phyloP scores from a whole-genome alignment of 2,113 vertebrate species.

The Pseudopodoces humilis region DNA sequence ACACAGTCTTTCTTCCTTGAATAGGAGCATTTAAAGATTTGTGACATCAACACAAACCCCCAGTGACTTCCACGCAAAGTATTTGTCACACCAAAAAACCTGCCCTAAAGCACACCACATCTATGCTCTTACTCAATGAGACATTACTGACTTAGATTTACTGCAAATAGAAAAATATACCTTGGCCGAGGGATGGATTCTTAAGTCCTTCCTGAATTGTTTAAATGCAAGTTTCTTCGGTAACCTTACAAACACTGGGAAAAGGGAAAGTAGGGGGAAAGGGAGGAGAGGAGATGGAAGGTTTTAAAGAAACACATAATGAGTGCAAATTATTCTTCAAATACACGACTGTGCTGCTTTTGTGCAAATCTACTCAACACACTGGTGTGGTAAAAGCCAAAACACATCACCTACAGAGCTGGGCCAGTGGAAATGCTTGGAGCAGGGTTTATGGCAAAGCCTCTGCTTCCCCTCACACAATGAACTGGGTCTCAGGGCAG shows the following conservation, averaged over 20 bases:
- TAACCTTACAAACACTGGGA: constrained; percentile 63
- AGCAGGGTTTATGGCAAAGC: background rate
- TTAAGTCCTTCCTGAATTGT: constrained; percentile 55
- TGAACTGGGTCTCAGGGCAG: background rate
- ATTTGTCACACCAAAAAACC: background rate
- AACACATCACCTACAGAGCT: background rate
- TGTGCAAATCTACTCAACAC: background rate
- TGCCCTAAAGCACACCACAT: background rate
- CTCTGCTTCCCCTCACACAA: background rate
- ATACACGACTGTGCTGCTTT: background rate
- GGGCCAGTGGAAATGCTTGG: constrained; percentile 38
- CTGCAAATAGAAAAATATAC: constrained; percentile 54
- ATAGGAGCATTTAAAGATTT: background rate
- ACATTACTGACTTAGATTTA: background rate
- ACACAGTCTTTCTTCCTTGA: background rate
- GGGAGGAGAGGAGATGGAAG: constrained; percentile 44
- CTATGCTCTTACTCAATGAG: background rate
- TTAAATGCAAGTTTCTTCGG: constrained; percentile 67
- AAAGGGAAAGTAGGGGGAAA: background rate
- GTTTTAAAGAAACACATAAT: constrained; percentile 51
- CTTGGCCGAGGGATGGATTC: constrained; percentile 44
- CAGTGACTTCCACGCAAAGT: background rate
- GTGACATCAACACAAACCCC: background rate
- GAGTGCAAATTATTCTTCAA: constrained; percentile 13
- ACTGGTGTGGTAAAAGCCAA: background rate